phyloP scores from a whole-genome alignment of 2,888 invertebrate genomes.

The Cremastinae sp. region DNA sequence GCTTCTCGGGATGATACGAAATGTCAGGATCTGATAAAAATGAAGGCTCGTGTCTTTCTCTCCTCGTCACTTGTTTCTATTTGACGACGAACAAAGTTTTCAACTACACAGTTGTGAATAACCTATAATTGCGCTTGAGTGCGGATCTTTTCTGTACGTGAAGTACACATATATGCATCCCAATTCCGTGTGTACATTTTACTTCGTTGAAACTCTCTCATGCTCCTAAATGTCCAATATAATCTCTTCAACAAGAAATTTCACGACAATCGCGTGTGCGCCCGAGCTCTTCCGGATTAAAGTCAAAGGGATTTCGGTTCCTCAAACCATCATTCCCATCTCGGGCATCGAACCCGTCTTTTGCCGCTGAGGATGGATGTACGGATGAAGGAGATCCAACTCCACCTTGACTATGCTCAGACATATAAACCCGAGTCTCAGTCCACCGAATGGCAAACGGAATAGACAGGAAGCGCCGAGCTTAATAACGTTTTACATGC shows the following conservation, averaged over 20 bases:
- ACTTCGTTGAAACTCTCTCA: background rate
- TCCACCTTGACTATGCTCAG: background rate
- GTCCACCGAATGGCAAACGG: background rate
- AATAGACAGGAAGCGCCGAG: background rate
- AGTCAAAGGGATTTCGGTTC: constrained; percentile 51
- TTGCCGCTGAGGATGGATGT: constrained; percentile 26
- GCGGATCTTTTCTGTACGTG: no score
- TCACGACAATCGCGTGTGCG: constrained; percentile 58
- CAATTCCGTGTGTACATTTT: background rate
- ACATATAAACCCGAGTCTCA: constrained; percentile 11
- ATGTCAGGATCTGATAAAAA: background rate
- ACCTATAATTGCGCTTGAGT: constrained; percentile 41
- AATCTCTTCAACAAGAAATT: constrained; percentile 54
- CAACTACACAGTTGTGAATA: no score
- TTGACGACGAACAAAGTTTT: background rate
- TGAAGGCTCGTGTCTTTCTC: no score
- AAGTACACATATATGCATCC: background rate
- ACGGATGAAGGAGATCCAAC: constrained; percentile 30
- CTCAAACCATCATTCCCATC: constrained; percentile 15
- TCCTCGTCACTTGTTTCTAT: background rate
- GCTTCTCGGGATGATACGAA: no score
- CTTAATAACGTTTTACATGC: constrained; percentile 1
- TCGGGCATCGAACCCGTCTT: constrained; percentile 22
- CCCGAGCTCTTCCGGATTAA: constrained; percentile 56
- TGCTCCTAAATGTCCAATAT: constrained; percentile 16